Evolutionary conservation across 1,140 invertebrate genomes (phyloP), one percentile per base, ranked within the genome.

Genomic region (Zaprionus lachaisei): DNA sequence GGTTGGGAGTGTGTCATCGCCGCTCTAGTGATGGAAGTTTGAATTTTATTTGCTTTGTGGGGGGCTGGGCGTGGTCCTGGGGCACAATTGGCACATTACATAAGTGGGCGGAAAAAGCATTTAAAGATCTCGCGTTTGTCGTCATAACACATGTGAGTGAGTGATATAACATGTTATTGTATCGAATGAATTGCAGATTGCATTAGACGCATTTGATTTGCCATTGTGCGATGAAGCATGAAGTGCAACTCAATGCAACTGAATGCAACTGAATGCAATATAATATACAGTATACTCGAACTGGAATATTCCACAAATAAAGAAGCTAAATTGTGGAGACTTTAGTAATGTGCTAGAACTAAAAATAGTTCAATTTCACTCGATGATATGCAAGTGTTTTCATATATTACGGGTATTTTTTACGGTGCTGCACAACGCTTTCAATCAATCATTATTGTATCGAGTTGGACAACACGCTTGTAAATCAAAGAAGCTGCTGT

Each of bases 191-290:
- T 65, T 76, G 73, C 67, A 64, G 61, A 71, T 65, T 76, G 62
- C 55, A 65, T 76, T 72, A 76, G 73, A 41, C 2, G 68, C 73
- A 76, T 71, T 72, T 61, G 73, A 65, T 60, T 76, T 76, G 73
- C 54, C 68, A 65, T 20, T 65, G 56, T 55, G 58, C 28, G 68
- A 61, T 72, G 61, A 44, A 55, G 73, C 61, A 76, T 72, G 68
- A 72, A 72, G 26, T 55, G 12, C 12, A 37, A 62, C 28, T 31
- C 28, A 14, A 34, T 44, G 49, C 2, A 44, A 44, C 22, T 24
- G 56, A 14, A 34, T 44, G 49, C 2, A 44, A 44, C 22, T 24
- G 56, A 24, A 20, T 22, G 37, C 17, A 14, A 64, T 38, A 55
- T 34, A 24, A 24, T 38, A n/a, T 64, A 14, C 11, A 14, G 5